Base-by-base conservation (phyloP, 2,888 invertebrate genomes). In the Lycia hirtaria region DNA sequence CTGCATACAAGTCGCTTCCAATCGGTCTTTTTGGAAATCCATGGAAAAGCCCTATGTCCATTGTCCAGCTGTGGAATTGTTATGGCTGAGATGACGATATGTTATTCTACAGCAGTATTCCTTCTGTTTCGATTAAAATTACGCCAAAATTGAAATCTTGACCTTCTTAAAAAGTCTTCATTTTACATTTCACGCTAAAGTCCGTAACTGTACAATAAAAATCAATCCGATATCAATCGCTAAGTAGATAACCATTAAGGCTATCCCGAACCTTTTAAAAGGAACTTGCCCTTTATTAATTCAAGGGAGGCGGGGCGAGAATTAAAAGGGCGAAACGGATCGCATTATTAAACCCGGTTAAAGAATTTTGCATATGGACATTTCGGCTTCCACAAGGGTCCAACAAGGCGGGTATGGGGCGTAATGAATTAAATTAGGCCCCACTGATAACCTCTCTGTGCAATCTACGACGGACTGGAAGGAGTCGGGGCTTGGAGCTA, bases 361-460 rank as follows among this genome's bases (percentile, higher is more conserved):
- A 84, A 83, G 82, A 84, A 86, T 88, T 87, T 85, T 80, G 80
- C 85, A 85, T 84, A 82, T 78, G 81, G 75, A 76, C 81, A 70
- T 80, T 83, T 80, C 75, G 76, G 57, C 52, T 53, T 58, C 52
- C 70, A 73, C 69, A 80, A 88, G 87, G 90, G 88, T 86, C 83
- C 78, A 75, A 80, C 80, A 80, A 81, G 83, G 80, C 81, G 69
- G 51, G 54, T 37, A 63, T 58, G 56, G 53, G 72, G 80, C 78
- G 78, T 87, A 88, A 90, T 90, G 87, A 90, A 90, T 89, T 90
- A 88, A 89, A 88, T 90, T 89, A 88, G 85, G 83, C 79, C 76
- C 81, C 71, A 75, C 81, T 87, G 88, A 88, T 89, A 88, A 88
- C 88, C 87, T 86, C 80, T 83, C 75, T 70, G 70, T 80, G 72